phyloP scores from a whole-genome alignment of 2,113 vertebrate genomes.

The Rafetus swinhoei region DNA sequence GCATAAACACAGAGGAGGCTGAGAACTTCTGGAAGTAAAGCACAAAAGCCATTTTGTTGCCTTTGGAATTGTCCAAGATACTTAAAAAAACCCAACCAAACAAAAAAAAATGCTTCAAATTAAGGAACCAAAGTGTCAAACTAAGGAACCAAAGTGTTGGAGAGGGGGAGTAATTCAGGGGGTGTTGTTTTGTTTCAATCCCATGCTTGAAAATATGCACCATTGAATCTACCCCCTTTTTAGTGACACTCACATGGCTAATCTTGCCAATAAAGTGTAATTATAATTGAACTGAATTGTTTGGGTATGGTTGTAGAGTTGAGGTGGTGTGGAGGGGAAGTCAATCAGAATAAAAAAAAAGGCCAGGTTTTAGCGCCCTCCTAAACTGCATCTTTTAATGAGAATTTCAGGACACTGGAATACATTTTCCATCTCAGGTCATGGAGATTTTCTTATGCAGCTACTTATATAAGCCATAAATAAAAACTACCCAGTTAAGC shows the following conservation, averaged over 20 bases:
- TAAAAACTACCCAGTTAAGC: neutral
- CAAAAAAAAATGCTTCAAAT: neutral
- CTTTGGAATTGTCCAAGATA: conserved; percentile 24
- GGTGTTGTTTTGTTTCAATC: neutral
- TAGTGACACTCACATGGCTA: neutral
- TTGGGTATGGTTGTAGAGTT: neutral
- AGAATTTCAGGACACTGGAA: neutral
- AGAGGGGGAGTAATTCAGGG: neutral
- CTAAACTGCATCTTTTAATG: neutral
- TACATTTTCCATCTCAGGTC: neutral
- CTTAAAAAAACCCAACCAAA: conserved; percentile 5
- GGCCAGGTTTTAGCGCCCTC: neutral
- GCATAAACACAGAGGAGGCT: conserved; percentile 10
- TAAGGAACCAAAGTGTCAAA: neutral
- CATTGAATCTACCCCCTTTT: neutral
- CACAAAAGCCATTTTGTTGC: conserved; percentile 48
- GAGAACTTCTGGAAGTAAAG: conserved; percentile 59
- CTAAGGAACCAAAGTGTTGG: neutral
- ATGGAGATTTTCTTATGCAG: neutral
- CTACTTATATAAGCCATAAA: neutral
- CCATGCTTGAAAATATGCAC: neutral
- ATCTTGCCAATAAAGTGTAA: neutral
- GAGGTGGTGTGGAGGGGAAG: neutral
- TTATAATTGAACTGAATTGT: neutral
- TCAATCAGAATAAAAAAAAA: neutral